Evolutionary conservation across 2,797 vertebrate species (phyloP).

Genomic region (Pseudotriccus pelzelni): DNA sequence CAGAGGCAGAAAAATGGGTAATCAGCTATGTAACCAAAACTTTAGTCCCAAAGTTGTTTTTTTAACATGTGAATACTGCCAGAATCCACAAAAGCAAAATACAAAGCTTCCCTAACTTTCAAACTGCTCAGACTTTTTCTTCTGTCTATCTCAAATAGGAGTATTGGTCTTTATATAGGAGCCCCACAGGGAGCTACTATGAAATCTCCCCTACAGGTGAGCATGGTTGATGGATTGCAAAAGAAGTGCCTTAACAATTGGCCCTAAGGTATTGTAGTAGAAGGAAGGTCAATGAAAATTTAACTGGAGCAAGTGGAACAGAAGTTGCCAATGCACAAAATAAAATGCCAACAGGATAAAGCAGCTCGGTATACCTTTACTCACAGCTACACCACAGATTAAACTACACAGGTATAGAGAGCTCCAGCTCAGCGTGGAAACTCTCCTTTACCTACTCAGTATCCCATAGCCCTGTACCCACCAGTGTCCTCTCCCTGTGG

Average conservation of each 20-base stretch:
- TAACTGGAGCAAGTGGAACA: not conserved
- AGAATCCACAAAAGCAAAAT: not conserved
- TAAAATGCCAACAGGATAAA: not conserved
- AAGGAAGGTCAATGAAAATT: not conserved
- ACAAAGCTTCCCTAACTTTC: not conserved
- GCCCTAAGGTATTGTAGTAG: not conserved
- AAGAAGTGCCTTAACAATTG: not conserved
- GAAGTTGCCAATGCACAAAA: not conserved
- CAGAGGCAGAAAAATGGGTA: not conserved
- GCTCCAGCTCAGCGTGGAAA: not conserved
- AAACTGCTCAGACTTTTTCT: not conserved
- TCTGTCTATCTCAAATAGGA: not conserved
- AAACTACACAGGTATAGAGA: not conserved
- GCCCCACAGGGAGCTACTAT: fast-evolving
- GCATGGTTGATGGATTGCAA: not conserved
- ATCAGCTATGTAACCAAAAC: not conserved
- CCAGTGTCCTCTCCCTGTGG: not conserved
- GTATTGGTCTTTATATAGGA: not conserved
- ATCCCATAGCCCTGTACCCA: not conserved
- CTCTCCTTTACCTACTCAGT: not conserved
- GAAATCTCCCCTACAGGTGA: not conserved
- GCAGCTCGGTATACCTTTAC: not conserved
- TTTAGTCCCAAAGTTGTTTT: not conserved
- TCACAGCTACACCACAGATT: not conserved
- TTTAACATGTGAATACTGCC: not conserved